Base-by-base conservation (phyloP, 2,113 vertebrate species). In the Trochalopteron elliotii region DNA sequence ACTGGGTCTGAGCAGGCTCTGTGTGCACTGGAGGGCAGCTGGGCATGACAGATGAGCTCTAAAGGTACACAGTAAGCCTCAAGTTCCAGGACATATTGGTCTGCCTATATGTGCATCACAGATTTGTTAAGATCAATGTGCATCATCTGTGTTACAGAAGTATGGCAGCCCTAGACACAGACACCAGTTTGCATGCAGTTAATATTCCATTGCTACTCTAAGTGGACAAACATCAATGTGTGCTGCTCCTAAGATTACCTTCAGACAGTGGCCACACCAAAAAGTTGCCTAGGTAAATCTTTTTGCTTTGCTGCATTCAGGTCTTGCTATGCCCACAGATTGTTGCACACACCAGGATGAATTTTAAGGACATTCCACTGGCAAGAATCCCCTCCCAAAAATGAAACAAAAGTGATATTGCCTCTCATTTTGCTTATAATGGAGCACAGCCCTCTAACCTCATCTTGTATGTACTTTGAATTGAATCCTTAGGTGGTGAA, bases 11-110 rank as follows among this genome's bases (percentile, higher is more conserved):
- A n/a, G 19, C 59, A 44, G 18, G 18, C 50, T 74, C 16, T 55
- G 33, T 0, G 0, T 15, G 15, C 50, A 16, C 19, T 11, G 15
- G 9, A 5, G 25, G 49, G 49, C 0, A 12, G 10, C 40, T 83
- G 72, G 72, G n/a, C 24, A n/a, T 11, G 30, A 63, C 12, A 37
- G 61, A 45, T 65, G 45, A 86, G 33, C n/a, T 52, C 59, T 17
- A 49, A 87, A 77, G 21, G 50, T 49, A 56, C n/a, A 69, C n/a
- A 69, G 45, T 8, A 37, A 83, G 7, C 19, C 31, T 53, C 68
- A 31, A 3, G 45, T 63, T 33, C 31, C 15, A 14, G 45, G 27
- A 27, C 42, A 28, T 23, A 68, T 39, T 27, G 33, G 1, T 59
- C 28, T 79, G 25, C 15, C 40, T 69, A 0, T 11, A 39, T 67